phyloP scores from a whole-genome alignment of 2,113 vertebrate species.

The Callorhinus ursinus region DNA sequence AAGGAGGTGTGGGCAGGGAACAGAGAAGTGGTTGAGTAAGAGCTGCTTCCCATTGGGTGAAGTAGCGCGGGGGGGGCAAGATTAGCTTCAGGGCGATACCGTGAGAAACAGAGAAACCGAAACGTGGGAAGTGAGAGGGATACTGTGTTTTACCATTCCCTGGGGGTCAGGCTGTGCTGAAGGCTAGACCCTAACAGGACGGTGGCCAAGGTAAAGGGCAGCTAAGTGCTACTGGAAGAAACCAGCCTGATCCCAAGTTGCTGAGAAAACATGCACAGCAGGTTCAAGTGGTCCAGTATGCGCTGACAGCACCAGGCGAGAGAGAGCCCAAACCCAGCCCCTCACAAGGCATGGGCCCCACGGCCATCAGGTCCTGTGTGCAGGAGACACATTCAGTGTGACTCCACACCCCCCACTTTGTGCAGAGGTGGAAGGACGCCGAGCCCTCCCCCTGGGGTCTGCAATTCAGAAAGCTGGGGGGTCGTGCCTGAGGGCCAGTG shows the following conservation, averaged over 20 bases:
- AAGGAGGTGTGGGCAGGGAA: not conserved
- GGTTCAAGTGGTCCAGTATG: fast-evolving
- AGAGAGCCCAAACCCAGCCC: fast-evolving
- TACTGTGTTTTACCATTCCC: too few species aligned
- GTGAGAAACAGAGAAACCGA: not conserved
- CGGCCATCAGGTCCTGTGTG: too few species aligned
- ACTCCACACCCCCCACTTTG: not conserved
- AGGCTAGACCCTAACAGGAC: not conserved
- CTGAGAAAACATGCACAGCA: not conserved
- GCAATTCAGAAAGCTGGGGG: not conserved
- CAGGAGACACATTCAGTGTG: fast-evolving
- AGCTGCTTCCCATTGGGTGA: not conserved
- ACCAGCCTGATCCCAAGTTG: fast-evolving
- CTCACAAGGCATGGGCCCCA: fast-evolving
- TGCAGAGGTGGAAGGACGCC: fast-evolving
- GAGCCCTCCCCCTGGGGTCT: not conserved
- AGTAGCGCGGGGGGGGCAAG: too few species aligned
- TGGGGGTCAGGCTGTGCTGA: too few species aligned
- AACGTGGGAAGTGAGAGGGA: not conserved
- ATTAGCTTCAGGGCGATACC: fast-evolving
- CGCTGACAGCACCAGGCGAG: not conserved
- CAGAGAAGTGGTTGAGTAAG: not conserved
- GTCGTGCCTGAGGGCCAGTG: not conserved
- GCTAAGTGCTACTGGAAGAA: not conserved
- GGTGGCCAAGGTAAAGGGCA: not conserved